These are phyloP conservation scores for Sclerurus mexicanus DNA, from an alignment of 2,113 vertebrate species.

Conservation along the genomic window DNA sequence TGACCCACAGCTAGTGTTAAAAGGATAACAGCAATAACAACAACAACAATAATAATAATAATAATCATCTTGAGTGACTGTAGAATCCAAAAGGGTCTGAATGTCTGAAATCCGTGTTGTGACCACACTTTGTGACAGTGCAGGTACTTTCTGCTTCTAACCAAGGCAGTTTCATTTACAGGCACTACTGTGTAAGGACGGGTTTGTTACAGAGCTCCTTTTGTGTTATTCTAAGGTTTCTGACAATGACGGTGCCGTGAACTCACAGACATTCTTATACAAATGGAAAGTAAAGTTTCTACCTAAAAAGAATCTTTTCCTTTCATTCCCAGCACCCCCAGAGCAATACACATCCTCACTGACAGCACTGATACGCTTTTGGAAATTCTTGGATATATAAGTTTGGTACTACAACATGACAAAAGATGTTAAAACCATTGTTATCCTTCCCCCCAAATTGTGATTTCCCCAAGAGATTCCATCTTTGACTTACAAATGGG, in stretches of 20 bases:
- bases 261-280: background rate
- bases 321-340: background rate
- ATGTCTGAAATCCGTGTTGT: background rate
- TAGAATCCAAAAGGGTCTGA: background rate
- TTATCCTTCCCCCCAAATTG: background rate
- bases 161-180: background rate
- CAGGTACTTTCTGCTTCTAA: background rate
- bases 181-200: background rate
- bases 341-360: background rate
- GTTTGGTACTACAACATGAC: background rate
- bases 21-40: background rate
- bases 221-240: background rate
- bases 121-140: background rate
- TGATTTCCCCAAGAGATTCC: background rate
- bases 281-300: background rate
- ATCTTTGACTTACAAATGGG: background rate
- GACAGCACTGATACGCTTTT: background rate
- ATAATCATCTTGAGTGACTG: background rate
- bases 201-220: background rate
- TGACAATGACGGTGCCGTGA: background rate
- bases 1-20: background rate
- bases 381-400: background rate
- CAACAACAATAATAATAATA: fast-evolving
- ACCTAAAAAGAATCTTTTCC: background rate
- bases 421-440: background rate